A percentile compares a stretch with the other conserved stretches of the same genome.
These are phyloP conservation scores for Brachionus koreanus DNA, from an alignment of 1,140 invertebrate species.

Conservation along the genomic window DNA sequence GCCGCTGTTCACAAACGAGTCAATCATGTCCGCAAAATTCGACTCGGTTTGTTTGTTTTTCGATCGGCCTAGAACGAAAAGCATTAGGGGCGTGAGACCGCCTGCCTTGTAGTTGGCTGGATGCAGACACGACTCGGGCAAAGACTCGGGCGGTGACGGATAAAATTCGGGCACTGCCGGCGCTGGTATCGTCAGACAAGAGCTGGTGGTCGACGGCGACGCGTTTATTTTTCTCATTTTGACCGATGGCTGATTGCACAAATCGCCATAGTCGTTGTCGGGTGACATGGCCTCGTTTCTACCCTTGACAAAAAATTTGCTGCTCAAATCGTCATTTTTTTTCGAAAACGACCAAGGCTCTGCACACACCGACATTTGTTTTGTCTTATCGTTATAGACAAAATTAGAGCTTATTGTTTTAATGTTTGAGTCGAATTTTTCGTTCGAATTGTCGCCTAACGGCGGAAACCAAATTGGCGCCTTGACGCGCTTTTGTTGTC, in stretches of 20 bases:
- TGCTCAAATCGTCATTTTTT: neutral
- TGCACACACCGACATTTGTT: neutral
- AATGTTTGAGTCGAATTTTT: neutral
- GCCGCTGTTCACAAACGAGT: slow-evolving; percentile 71
- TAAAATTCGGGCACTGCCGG: neutral
- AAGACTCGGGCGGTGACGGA: slow-evolving; percentile 35
- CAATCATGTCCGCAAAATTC: neutral
- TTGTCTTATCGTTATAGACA: neutral
- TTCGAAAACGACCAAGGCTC: neutral
- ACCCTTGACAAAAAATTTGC: neutral
- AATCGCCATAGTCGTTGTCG: slow-evolving; percentile 26
- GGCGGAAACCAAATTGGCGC: slow-evolving; percentile 26
- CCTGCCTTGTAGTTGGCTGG: slow-evolving; percentile 14
- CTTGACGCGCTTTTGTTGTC: slow-evolving; percentile 21
- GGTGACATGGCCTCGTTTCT: neutral
- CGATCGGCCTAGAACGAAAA: slow-evolving; percentile 3
- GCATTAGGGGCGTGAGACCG: slow-evolving; percentile 34
- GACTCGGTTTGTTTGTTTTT: neutral
- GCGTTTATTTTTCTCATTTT: neutral
- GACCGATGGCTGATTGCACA: neutral
- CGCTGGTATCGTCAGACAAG: neutral
- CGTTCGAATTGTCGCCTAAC: neutral
- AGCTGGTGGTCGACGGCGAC: neutral
- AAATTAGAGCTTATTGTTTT: neutral
- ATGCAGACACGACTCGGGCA: neutral